Evolutionary conservation across 2,113 vertebrate species (phyloP), one percentile per base, ranked within the genome.

Genomic region (Dicrurus megarhynchus): DNA sequence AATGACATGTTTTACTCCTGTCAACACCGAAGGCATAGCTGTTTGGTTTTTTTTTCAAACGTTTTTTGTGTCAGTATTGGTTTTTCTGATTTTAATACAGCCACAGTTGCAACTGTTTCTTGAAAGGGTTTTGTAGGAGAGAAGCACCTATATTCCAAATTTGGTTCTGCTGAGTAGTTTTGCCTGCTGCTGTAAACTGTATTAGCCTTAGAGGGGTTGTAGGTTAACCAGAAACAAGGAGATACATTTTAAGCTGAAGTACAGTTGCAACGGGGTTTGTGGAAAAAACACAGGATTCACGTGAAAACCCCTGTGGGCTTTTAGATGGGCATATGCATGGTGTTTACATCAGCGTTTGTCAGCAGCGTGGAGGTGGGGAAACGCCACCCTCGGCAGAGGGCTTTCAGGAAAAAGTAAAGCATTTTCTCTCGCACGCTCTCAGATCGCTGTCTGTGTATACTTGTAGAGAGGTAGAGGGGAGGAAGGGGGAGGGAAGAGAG

Each of bases 401-500:
- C 93, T 97, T 96, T 96, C 96, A 97, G 97, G 93, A 97, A 97
- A 96, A 89, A 80, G 90, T 86, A 91, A 94, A 95, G 73, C 91
- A 60, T 88, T 88, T 90, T 93, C 60, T 93, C 69, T 87, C 80
- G 90, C 92, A 76, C 0, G 24, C 57, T 87, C 61, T 71, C 28
- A 94, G 87, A 84, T 95, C 74, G 23, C 39, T 87, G 94, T 92
- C 93, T 77, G 41, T 67, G 39, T 84, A 2, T 18, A 32, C 47
- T 44, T 15, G 47, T 23, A 11, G 56, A 65, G 80, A 64, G 55
- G 55, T 3, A 1, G 33, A 2, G 5, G 32, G 18, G 16, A 44
- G 28, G 32, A 23, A 32, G 35, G 35, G 15, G 46, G 41, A 39
- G 46, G 33, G 47, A 41, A 42, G 30, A 68, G 27, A 52, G 77